A percentile compares a stretch with the other conserved stretches of the same genome.
phyloP scores from a whole-genome alignment of 2,113 vertebrate species.

The Plestiodon gilberti region DNA sequence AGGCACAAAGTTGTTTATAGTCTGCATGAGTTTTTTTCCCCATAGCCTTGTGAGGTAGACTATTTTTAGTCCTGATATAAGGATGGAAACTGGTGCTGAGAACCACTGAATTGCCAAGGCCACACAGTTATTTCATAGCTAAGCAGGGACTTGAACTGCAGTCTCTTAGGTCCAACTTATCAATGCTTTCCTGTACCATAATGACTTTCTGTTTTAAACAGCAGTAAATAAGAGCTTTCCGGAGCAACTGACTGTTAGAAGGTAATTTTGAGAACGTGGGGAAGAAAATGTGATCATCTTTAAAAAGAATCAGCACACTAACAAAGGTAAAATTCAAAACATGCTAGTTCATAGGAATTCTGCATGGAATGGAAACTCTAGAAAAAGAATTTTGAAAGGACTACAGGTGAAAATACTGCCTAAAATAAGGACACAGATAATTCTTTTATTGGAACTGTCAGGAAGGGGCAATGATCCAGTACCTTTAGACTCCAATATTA shows the following conservation, averaged over 20 bases:
- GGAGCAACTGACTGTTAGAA: background rate
- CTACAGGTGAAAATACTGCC: background rate
- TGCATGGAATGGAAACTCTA: background rate
- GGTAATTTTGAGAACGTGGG: background rate
- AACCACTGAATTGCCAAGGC: background rate
- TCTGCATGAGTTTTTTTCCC: background rate
- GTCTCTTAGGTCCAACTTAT: background rate
- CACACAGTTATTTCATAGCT: background rate
- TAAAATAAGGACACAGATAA: background rate
- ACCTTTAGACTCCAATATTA: background rate
- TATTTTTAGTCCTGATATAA: background rate
- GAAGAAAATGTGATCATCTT: background rate
- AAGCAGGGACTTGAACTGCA: background rate
- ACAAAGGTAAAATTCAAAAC: background rate
- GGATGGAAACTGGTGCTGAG: background rate
- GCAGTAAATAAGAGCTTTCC: background rate
- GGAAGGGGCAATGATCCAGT: background rate
- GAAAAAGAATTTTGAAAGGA: background rate
- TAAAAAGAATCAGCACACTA: background rate
- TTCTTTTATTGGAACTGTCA: background rate
- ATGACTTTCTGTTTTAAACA: background rate
- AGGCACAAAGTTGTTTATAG: background rate
- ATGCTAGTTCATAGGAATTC: background rate
- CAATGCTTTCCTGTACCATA: background rate
- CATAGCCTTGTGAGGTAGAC: no score